Percentiles rank a stretch among this genome's conserved stretches.
Evolutionary conservation across 2,888 invertebrate species (phyloP).

Genomic region (Tetanocera ferruginea): DNA sequence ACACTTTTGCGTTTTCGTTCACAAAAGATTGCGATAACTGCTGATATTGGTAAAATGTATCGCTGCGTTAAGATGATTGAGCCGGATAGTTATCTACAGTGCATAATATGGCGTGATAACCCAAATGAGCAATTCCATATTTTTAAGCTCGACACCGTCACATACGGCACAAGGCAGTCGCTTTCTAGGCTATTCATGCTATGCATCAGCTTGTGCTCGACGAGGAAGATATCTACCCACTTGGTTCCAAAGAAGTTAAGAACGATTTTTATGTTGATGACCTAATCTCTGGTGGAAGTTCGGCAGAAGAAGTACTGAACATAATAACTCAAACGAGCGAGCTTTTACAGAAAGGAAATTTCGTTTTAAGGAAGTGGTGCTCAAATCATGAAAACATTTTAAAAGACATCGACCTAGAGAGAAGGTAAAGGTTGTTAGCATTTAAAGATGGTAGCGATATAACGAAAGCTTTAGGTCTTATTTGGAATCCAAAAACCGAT

Average conservation of each 20-base stretch:
- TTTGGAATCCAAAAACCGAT: not conserved
- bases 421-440: too few relatives aligned
- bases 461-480: not conserved
- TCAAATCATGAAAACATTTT: too few relatives aligned
- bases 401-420: too few relatives aligned
- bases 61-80: constrained; percentile 4
- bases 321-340: constrained; percentile 19
- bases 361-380: constrained; percentile 29
- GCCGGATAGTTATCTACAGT: constrained; percentile 24
- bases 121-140: too few relatives aligned
- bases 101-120: constrained; percentile 23
- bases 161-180: constrained; percentile 26
- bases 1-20: too few relatives aligned
- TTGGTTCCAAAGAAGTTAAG: constrained; percentile 11
- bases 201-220: constrained; percentile 30
- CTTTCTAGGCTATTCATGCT: constrained; percentile 15
- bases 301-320: constrained; percentile 17
- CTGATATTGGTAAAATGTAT: constrained; percentile 24
- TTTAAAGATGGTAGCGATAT: not conserved
- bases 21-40: too few relatives aligned
- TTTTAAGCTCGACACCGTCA: constrained; percentile 25
- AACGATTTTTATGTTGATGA: constrained; percentile 43
- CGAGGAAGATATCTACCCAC: too few relatives aligned
- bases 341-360: constrained; percentile 27
- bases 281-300: constrained; percentile 29